phyloP scores from a whole-genome alignment of 2,797 vertebrate species.

The Kryptopterus vitreolus region DNA sequence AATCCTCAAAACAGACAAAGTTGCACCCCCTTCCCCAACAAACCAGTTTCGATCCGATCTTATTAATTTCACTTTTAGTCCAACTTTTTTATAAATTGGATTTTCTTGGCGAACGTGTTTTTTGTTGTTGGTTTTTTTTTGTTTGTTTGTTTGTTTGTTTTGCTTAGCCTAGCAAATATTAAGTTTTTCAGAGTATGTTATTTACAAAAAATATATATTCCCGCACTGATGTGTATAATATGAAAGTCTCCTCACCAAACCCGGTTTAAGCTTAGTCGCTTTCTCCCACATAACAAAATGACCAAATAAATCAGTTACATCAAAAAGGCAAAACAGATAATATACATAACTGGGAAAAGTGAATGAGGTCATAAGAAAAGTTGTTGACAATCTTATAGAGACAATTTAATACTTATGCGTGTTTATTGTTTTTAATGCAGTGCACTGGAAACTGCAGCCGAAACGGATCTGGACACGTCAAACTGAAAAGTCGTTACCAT shows the following conservation, averaged over 20 bases:
- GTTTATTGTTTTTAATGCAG: background rate
- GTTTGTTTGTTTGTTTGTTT: too few relatives aligned
- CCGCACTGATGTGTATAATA: background rate
- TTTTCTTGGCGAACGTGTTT: background rate
- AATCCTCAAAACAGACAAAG: background rate
- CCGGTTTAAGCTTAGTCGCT: background rate
- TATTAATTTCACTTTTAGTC: background rate
- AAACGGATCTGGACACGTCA: background rate
- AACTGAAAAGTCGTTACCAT: background rate
- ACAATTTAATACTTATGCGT: background rate
- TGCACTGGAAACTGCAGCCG: background rate
- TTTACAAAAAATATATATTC: background rate
- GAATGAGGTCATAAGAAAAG: background rate
- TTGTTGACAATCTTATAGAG: background rate
- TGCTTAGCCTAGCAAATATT: background rate
- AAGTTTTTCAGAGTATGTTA: background rate
- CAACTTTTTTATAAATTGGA: background rate
- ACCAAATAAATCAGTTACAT: background rate
- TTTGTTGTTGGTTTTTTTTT: too few relatives aligned
- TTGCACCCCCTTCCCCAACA: background rate
- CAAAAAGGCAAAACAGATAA: background rate
- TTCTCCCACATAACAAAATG: too few relatives aligned
- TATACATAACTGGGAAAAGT: background rate
- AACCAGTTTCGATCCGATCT: background rate
- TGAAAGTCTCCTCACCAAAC: background rate